These are phyloP conservation scores for Neodiprion fabricii DNA, from an alignment of 1,140 invertebrate species.

Conservation along the genomic window DNA sequence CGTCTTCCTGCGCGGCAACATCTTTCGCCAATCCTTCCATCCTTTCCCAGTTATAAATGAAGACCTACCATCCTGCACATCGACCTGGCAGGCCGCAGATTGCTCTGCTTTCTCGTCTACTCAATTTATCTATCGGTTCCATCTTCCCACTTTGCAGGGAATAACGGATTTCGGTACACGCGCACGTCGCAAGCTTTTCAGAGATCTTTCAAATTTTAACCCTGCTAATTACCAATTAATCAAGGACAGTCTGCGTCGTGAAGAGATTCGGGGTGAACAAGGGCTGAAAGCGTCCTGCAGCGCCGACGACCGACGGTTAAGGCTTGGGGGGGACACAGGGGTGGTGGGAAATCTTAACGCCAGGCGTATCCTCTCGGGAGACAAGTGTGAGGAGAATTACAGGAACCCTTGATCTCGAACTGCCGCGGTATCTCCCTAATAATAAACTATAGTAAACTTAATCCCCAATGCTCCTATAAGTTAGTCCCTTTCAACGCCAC, in stretches of 20 bases:
- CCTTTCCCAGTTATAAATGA: constrained; percentile 5
- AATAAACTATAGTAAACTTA: constrained; percentile 55
- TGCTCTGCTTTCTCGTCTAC: constrained; percentile 4
- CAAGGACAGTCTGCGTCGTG: no score
- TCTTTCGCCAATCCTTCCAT: constrained; percentile 7
- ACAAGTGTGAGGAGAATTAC: constrained; percentile 58
- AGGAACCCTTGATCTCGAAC: constrained; percentile 56
- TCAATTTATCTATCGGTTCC: constrained; percentile 5
- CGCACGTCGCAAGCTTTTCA: no score
- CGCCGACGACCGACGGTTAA: no score
- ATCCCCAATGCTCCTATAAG: constrained; percentile 64
- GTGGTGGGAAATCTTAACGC: constrained; percentile 53
- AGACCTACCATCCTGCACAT: neutral
- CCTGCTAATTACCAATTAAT: no score
- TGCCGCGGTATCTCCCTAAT: constrained; percentile 60
- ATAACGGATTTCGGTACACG: no score
- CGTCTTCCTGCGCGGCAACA: constrained; percentile 2
- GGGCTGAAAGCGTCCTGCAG: no score
- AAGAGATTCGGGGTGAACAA: no score
- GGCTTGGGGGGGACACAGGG: neutral
- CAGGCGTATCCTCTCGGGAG: constrained; percentile 54
- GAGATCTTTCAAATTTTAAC: no score
- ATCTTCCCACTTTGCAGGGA: neutral
- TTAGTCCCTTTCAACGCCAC: constrained; percentile 60
- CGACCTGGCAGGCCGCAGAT: constrained; percentile 6